Evolutionary conservation across 2,888 invertebrate species (phyloP).

Genomic region (Coelopa pilipes): DNA sequence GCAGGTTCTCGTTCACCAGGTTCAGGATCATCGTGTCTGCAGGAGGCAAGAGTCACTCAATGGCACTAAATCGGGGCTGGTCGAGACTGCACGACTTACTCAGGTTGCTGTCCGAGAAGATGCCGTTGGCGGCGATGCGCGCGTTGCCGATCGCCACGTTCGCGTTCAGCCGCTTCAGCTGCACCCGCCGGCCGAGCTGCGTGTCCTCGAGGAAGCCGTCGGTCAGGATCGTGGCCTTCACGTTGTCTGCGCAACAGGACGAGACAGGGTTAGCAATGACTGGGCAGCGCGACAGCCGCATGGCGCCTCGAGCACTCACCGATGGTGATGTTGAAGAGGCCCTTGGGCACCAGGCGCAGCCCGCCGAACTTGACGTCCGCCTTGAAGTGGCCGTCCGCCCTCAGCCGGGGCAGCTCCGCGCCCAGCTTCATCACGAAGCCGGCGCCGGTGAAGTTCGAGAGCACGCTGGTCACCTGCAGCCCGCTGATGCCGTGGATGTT

Average conservation of each 20-base stretch:
- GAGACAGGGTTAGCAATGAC: no score
- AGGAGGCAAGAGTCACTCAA: constrained; percentile 15
- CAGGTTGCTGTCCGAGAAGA: constrained; percentile 62
- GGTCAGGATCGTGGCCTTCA: constrained; percentile 57
- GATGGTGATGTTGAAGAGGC: constrained; percentile 72
- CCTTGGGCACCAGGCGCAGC: constrained; percentile 72
- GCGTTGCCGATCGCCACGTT: constrained; percentile 59
- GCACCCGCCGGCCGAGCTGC: constrained; percentile 52
- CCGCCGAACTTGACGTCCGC: constrained; percentile 74
- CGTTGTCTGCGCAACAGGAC: constrained; percentile 57
- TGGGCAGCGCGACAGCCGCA: no score
- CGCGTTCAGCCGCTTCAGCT: constrained; percentile 59
- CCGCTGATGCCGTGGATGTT: constrained; percentile 70
- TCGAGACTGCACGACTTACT: constrained; percentile 52
- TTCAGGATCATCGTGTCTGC: constrained; percentile 63
- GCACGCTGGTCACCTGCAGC: constrained; percentile 70
- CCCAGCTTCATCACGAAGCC: constrained; percentile 73
- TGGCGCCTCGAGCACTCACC: constrained; percentile 68
- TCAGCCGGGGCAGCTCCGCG: constrained; percentile 70
- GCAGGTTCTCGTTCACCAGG: constrained; percentile 71
- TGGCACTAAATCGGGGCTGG: neutral
- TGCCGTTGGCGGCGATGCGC: constrained; percentile 60
- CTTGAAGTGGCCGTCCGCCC: constrained; percentile 72
- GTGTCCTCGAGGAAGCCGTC: constrained; percentile 57
- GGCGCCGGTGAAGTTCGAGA: constrained; percentile 70